Percentiles rank a stretch among this genome's conserved stretches.
These are phyloP conservation scores for Phanerotoma sp. DNA, from an alignment of 2,888 invertebrate genomes.

Conservation along the genomic window DNA sequence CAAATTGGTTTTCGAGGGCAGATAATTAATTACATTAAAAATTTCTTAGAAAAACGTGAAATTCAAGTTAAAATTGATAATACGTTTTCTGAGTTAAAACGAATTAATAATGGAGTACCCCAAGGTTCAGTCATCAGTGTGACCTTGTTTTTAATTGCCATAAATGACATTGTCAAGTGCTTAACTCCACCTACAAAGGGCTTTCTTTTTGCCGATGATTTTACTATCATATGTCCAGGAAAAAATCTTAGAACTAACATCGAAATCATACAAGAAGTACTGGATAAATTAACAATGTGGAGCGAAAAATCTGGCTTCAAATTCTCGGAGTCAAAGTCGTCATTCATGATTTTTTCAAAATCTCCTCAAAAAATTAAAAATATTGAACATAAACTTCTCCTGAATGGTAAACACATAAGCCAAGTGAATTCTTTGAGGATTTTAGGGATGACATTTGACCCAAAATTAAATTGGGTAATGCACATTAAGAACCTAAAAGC, in stretches of 20 bases:
- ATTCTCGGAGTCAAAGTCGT: slow-evolving; percentile 25
- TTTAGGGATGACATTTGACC: slow-evolving; percentile 29
- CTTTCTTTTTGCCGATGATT: slow-evolving; percentile 28
- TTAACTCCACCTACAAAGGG: too few species aligned
- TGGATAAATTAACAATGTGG: slow-evolving; percentile 19
- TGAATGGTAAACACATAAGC: slow-evolving; percentile 1
- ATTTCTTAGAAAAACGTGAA: slow-evolving; percentile 10
- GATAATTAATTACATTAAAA: slow-evolving; percentile 7
- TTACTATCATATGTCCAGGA: slow-evolving; percentile 20
- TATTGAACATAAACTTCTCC: background rate
- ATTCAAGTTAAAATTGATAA: slow-evolving; percentile 9
- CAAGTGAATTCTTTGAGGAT: slow-evolving; percentile 16
- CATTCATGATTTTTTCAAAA: slow-evolving; percentile 11
- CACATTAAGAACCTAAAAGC: slow-evolving; percentile 23
- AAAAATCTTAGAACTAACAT: slow-evolving; percentile 15
- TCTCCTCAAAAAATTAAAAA: background rate
- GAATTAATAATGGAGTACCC: slow-evolving; percentile 28
- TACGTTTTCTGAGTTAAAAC: background rate
- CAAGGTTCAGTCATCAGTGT: slow-evolving; percentile 31
- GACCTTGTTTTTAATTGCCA: slow-evolving; percentile 30
- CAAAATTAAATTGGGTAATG: slow-evolving; percentile 23
- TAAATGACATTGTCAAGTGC: slow-evolving; percentile 31
- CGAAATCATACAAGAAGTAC: slow-evolving; percentile 19
- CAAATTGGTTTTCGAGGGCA: slow-evolving; percentile 13
- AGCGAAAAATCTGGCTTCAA: slow-evolving; percentile 20